Evolutionary conservation across 2,113 vertebrate species (phyloP), one percentile per base, ranked within the genome.

Genomic region (Oenanthe oenanthe): DNA sequence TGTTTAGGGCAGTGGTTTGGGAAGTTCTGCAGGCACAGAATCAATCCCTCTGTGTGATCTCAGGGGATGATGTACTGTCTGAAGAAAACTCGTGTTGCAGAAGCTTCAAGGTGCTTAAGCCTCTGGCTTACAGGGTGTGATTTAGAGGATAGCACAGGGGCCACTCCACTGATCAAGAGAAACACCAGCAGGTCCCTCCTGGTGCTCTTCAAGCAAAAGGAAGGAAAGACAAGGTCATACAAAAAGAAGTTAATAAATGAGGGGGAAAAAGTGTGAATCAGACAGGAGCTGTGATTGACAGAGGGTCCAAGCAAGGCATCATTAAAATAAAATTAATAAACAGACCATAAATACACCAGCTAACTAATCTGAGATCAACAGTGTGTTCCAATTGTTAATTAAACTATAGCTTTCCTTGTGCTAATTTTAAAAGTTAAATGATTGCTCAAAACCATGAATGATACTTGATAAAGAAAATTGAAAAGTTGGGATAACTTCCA

Each of bases 31-130:
- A 88, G 32, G 80, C 53, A 74, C 20, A 71, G 61, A 85, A 85
- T 82, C n/a, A 80, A 9, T 92, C 95, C 51, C 63, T 47, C 74
- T 26, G 5, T 34, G 5, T 51, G 26, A 45, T 95, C 76, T 94
- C 83, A 80, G 29, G 76, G 40, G 54, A 66, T 77, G 48, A 88
- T 67, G 73, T 32, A 80, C 28, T 91, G 93, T 95, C 93, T 79
- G 80, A 96, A 95, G 89, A 95, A 92, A 94, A 97, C 85, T 32
- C 20, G 21, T 67, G 51, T 26, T 94, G 73, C 67, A 87, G 77
- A 92, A 91, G 32, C 32, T 92, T 95, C 86, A 71, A 20, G 53
- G 28, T 85, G n/a, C 91, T 95, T 84, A 83, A 93, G 50, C 56
- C 73, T 92, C 56, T 74, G 66, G 38, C 32, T 93, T 71, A 87